These are phyloP conservation scores for Hydropsyche tenuis DNA, from an alignment of 1,140 invertebrate species.

Conservation along the genomic window DNA sequence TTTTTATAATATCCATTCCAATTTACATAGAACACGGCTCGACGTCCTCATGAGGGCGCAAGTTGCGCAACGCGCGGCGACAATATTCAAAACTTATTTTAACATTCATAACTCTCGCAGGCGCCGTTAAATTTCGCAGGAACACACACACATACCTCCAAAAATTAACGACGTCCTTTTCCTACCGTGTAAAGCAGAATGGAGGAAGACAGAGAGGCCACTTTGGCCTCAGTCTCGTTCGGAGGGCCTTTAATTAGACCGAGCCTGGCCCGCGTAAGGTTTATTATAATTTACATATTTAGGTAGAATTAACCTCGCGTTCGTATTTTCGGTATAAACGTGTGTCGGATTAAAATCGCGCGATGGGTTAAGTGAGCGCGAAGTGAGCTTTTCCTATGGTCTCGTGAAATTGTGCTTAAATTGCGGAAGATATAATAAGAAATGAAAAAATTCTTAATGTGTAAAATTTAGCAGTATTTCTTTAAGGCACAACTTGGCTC, in stretches of 20 bases:
- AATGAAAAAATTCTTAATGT: too few species aligned
- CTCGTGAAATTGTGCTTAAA: too few species aligned
- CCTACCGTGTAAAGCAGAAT: too few species aligned
- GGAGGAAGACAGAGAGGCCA: too few species aligned
- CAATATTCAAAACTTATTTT: constrained; percentile 51
- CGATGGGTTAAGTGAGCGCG: not conserved
- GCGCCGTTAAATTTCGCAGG: constrained; percentile 45
- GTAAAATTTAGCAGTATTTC: too few species aligned
- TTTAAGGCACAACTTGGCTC: constrained; percentile 13
- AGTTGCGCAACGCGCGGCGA: constrained; percentile 45
- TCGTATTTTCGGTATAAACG: constrained; percentile 29
- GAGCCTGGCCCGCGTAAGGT: constrained; percentile 43
- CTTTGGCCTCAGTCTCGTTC: too few species aligned
- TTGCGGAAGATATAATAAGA: too few species aligned
- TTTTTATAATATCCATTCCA: not conserved
- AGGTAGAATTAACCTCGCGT: constrained; percentile 49
- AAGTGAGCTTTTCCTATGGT: too few species aligned
- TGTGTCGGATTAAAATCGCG: not conserved
- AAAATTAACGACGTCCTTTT: constrained; percentile 5
- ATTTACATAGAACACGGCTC: constrained; percentile 7
- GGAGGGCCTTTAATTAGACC: constrained; percentile 22
- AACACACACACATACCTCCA: too few species aligned
- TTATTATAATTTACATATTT: constrained; percentile 52
- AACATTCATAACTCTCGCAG: constrained; percentile 51
- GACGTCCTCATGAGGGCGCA: constrained; percentile 41